Evolutionary conservation across 2,797 vertebrate genomes (phyloP).

Genomic region (Lindbergichthys nudifrons): DNA sequence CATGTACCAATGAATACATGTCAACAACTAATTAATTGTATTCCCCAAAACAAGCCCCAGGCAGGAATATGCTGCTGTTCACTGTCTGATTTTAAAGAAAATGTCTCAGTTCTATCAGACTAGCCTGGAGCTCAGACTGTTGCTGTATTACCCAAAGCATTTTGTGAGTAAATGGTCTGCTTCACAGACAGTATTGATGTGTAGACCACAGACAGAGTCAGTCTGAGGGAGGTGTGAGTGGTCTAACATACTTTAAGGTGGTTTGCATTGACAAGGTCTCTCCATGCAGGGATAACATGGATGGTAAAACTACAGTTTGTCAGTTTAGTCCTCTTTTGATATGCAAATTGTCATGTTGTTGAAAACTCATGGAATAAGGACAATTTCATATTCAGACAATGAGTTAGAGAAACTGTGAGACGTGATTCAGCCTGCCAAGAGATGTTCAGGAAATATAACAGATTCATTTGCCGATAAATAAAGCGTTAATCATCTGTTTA

Average conservation of each 20-base stretch:
- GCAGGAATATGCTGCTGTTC: constrained; percentile 11
- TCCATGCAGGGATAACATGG: constrained; percentile 5
- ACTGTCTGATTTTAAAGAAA: background rate
- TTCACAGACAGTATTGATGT: constrained; percentile 14
- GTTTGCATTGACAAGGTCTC: constrained; percentile 6
- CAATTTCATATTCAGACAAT: too few relatives aligned
- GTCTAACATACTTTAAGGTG: constrained; percentile 5
- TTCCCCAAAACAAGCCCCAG: background rate
- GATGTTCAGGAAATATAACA: too few relatives aligned
- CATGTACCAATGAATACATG: background rate
- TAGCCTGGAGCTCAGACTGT: background rate
- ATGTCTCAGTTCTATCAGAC: background rate
- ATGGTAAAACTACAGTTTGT: background rate
- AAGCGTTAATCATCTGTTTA: too few relatives aligned
- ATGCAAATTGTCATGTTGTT: too few relatives aligned
- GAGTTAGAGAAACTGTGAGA: too few relatives aligned
- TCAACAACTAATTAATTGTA: background rate
- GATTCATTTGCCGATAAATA: too few relatives aligned
- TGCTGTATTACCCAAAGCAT: constrained; percentile 18
- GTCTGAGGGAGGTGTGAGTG: constrained; percentile 11
- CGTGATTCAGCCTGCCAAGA: too few relatives aligned
- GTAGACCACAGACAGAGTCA: constrained; percentile 22
- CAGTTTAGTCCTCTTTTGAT: background rate
- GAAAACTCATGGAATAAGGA: too few relatives aligned
- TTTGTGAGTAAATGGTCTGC: constrained; percentile 23